Base-by-base conservation (phyloP, 2,888 invertebrate genomes). In the Meliscaeva auricollis region DNA sequence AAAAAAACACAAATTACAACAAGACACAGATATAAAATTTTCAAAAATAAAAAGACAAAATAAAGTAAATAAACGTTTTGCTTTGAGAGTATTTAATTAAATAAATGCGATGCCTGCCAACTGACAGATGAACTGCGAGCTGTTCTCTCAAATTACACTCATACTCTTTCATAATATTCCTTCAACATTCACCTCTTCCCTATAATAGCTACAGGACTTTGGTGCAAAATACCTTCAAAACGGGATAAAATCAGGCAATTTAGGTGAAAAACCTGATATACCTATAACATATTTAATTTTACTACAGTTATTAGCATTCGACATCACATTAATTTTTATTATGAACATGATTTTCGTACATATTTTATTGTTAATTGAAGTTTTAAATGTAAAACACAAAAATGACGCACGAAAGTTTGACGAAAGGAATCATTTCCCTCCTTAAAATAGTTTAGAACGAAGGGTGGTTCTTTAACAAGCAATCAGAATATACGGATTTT, bases 81-180 rank as follows among this genome's bases (percentile, higher is more conserved):
- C 32, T 73, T 50, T 54, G 54, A 73, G 44, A 77, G 54, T 73
- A 48, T 77, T 77, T 77, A 77, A 82, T 82, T 82, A 73, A 82
- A 77, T 77, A 62, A 82, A 76, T 76, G 76, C 68, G 73, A 76
- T 76, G 76, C 68, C 68, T 76, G 38, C 50, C 44, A 62, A 82
- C 77, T 73, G 62, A 62, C 60, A 82, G 62, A 77, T 77, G 82
- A 82, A 82, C 77, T 54, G 35, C 20, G 44, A 73, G 52, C 44
- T 76, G 82, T 66, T 44, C 30, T 54, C 48, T 35, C 32, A 66
- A 82, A 52, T 73, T 38, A 52, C 66, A 60, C 58, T 56, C 52
- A 64, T 38, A 30, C 52, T n/a, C 56, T 15, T 64, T 64, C 11
- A 26, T 38, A 7, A 32, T 32, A 38, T 38, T 8, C 3, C 11